Evolutionary conservation across 2,888 invertebrate species (phyloP).

Genomic region (Caenorhabditis sulstoni): DNA sequence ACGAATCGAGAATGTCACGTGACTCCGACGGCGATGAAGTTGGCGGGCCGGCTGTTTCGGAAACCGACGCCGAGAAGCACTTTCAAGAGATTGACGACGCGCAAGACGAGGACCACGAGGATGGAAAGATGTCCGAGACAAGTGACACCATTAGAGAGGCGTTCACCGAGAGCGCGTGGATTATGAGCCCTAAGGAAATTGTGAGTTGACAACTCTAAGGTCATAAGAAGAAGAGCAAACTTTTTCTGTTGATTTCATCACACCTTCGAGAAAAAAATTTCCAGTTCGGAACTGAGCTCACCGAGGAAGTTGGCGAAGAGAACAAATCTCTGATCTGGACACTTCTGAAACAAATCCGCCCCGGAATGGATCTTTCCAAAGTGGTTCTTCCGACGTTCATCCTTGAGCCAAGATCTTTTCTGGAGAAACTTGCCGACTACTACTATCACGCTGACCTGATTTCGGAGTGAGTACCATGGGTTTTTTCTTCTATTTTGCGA

Average conservation of each 20-base stretch:
- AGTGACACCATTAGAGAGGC: slow-evolving; percentile 53
- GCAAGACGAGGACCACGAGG: slow-evolving; percentile 83
- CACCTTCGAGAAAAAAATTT: too few relatives aligned
- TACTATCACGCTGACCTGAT: slow-evolving; percentile 95
- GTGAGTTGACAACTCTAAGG: too few relatives aligned
- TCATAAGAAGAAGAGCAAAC: too few relatives aligned
- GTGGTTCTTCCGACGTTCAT: slow-evolving; percentile 98
- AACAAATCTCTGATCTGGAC: slow-evolving; percentile 96
- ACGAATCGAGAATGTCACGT: slow-evolving; percentile 49
- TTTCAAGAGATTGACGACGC: slow-evolving; percentile 67
- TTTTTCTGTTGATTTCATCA: too few relatives aligned
- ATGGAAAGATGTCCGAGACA: slow-evolving; percentile 65
- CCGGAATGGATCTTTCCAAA: slow-evolving; percentile 95
- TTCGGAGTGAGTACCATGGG: slow-evolving; percentile 85
- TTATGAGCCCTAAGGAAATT: slow-evolving; percentile 59
- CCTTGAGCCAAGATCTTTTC: slow-evolving; percentile 93
- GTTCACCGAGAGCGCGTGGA: slow-evolving; percentile 65
- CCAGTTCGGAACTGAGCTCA: slow-evolving; percentile 83
- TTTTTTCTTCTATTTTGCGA: slow-evolving; percentile 83
- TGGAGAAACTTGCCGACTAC: slow-evolving; percentile 99
- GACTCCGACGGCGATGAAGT: slow-evolving; percentile 65
- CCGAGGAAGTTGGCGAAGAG: slow-evolving; percentile 93
- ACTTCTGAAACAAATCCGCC: slow-evolving; percentile 92
- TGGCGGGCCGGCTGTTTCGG: slow-evolving; percentile 44
- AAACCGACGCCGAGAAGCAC: slow-evolving; percentile 77